phyloP scores from a whole-genome alignment of 2,113 vertebrate species.

The Phalacrocorax brasilianus region DNA sequence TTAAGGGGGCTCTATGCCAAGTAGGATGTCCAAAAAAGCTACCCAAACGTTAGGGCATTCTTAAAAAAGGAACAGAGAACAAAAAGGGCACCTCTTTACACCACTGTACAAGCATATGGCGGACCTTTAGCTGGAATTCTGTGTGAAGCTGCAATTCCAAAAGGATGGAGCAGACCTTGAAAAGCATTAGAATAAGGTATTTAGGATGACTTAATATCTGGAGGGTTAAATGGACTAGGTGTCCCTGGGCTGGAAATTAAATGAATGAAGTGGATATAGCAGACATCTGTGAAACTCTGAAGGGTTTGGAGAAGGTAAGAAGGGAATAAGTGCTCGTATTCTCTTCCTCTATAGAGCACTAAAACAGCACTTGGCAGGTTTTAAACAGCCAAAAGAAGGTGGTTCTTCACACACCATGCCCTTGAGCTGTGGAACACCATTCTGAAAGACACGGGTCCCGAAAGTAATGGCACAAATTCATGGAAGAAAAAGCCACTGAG shows the following conservation, averaged over 20 bases:
- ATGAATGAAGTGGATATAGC: neutral
- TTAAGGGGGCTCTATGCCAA: neutral
- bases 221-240: neutral
- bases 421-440: neutral
- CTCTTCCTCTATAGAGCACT: neutral
- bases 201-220: neutral
- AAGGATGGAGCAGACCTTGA: neutral
- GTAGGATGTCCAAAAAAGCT: neutral
- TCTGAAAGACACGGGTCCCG: neutral
- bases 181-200: neutral
- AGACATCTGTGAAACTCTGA: neutral
- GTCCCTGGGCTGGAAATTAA: neutral
- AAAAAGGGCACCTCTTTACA: neutral
- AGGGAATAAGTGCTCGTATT: neutral
- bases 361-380: neutral
- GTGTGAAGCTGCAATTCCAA: neutral
- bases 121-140: neutral
- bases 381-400: neutral
- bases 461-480: neutral
- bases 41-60: neutral
- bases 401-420: neutral
- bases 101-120: neutral
- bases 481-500: neutral
- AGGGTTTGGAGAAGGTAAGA: neutral
- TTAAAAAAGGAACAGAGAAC: neutral